These are phyloP conservation scores for Melanotaenia pygmaea DNA, from an alignment of 2,797 vertebrate genomes.

Conservation along the genomic window DNA sequence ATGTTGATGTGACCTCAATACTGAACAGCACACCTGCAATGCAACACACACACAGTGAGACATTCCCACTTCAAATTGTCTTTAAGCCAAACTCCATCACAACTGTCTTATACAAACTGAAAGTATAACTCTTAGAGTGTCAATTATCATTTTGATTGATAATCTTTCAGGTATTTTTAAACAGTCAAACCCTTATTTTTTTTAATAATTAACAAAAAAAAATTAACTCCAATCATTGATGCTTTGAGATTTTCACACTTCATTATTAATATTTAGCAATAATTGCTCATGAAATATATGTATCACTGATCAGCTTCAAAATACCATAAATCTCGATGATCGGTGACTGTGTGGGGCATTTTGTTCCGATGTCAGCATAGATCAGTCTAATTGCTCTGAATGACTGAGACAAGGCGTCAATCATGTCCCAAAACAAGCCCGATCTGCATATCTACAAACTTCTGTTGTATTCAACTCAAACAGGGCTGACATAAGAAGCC, in stretches of 20 bases:
- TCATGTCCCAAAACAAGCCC: conserved; percentile 29
- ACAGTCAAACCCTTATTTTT: neutral
- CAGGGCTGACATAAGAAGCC: neutral
- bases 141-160: neutral
- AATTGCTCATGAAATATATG: neutral
- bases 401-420: conserved; percentile 34
- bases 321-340: neutral
- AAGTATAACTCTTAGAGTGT: neutral
- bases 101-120: neutral
- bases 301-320: neutral
- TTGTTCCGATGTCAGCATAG: conserved; percentile 18
- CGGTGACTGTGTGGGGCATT: neutral
- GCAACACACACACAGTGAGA: conserved; percentile 24
- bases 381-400: conserved; percentile 18
- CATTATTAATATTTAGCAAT: conserved; percentile 1
- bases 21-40: conserved; percentile 94
- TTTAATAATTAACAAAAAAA: neutral
- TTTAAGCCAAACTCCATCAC: neutral
- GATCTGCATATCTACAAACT: neutral
- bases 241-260: neutral
- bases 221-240: neutral
- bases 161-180: neutral
- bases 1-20: conserved; percentile 98
- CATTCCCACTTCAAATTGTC: neutral
- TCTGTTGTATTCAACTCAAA: conserved; percentile 15